Conservation (phyloP, 2,113 vertebrate genomes). For the Maccullochella peelii region DNA sequence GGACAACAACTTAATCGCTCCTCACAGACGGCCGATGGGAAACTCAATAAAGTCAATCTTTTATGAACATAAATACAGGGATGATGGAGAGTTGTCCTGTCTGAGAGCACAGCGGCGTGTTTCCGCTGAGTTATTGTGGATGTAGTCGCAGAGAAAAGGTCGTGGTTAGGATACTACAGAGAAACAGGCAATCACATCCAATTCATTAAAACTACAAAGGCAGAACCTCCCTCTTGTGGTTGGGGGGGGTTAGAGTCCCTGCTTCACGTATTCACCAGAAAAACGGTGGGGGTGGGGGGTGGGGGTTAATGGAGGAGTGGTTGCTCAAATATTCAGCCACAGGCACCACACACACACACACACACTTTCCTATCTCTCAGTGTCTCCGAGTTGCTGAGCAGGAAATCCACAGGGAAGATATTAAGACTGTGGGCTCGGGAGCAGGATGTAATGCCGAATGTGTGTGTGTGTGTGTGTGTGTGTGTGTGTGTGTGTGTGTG, state of each 20-base stretch:
- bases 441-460: conserved; percentile 19
- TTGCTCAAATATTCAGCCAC: conserved; percentile 38
- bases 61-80: background rate
- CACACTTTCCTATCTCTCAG: conserved; percentile 14
- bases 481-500: conserved; percentile 14
- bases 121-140: too few relatives aligned
- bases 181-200: conserved; percentile 1
- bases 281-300: background rate
- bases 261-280: conserved; percentile 36
- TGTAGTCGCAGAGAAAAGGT: background rate
- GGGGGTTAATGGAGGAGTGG: conserved; percentile 6
- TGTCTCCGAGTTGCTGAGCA: conserved; percentile 47
- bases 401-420: conserved; percentile 58
- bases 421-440: conserved; percentile 29
- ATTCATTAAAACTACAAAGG: conserved; percentile 2
- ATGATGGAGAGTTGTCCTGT: background rate
- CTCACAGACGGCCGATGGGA: background rate
- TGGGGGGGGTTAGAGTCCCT: conserved; percentile 11
- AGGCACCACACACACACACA: conserved; percentile 33
- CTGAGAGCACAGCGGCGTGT: too few relatives aligned
- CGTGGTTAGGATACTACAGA: background rate
- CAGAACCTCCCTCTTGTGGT: too few relatives aligned
- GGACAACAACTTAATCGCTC: background rate
- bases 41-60: background rate
- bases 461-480: conserved; percentile 37